phyloP scores from a whole-genome alignment of 2,113 vertebrate species.

The Chloebia gouldiae region DNA sequence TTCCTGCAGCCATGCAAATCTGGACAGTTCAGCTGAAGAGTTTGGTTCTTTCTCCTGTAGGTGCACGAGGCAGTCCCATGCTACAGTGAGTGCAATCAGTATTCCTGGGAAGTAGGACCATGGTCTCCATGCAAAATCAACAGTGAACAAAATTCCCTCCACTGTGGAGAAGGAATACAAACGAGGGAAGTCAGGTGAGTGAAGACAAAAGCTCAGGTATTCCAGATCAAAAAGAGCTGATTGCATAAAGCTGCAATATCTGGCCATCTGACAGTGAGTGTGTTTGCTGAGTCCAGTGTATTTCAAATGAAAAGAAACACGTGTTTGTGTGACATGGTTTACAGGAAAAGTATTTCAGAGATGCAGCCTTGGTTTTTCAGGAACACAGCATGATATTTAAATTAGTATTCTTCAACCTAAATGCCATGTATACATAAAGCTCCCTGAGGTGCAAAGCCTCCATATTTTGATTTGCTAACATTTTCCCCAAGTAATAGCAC shows the following conservation, averaged over 20 bases:
- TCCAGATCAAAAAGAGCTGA: background rate
- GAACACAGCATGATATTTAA: background rate
- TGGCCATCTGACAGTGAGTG: background rate
- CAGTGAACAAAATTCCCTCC: constrained; percentile 81
- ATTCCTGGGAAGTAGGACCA: constrained; percentile 85
- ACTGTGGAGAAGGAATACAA: constrained; percentile 91
- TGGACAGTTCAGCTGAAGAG: background rate
- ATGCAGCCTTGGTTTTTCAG: background rate
- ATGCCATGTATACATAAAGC: background rate
- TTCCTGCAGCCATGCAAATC: constrained; percentile 21
- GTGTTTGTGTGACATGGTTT: background rate
- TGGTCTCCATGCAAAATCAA: constrained; percentile 95
- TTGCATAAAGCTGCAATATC: background rate
- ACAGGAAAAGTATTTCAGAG: background rate
- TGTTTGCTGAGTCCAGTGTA: background rate
- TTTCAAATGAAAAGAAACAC: background rate
- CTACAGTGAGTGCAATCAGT: constrained; percentile 84
- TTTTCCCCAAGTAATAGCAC: background rate
- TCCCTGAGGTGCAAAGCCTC: constrained; percentile 7
- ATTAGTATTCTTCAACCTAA: constrained; percentile 26
- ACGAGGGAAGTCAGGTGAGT: constrained; percentile 91
- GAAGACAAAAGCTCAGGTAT: constrained; percentile 6
- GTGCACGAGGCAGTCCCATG: constrained; percentile 92
- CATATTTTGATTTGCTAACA: background rate
- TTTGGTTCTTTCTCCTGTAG: constrained; percentile 73